These are phyloP conservation scores for Malurus cyaneus DNA, from an alignment of 2,113 vertebrate genomes.

Conservation along the genomic window DNA sequence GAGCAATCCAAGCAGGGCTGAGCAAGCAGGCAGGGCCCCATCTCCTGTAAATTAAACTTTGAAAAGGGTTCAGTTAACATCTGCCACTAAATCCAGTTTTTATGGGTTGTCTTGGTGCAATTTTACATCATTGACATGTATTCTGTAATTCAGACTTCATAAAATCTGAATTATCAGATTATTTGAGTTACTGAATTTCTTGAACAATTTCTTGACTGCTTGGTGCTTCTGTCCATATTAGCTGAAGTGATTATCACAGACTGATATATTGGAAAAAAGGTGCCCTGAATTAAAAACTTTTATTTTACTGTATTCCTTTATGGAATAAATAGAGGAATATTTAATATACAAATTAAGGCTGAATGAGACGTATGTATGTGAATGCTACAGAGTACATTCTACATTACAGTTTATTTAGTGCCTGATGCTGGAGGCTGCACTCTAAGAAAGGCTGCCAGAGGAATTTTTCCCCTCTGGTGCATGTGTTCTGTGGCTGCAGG, in stretches of 20 bases:
- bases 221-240: neutral
- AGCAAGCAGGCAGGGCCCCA: neutral
- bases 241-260: neutral
- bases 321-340: neutral
- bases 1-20: neutral
- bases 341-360: neutral
- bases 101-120: neutral
- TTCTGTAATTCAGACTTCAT: neutral
- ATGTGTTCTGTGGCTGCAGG: neutral
- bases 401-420: neutral
- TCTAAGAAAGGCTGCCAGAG: neutral
- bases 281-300: neutral
- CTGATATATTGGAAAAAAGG: neutral
- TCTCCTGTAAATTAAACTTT: neutral
- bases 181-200: neutral
- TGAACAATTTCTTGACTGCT: neutral
- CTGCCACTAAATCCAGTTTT: neutral
- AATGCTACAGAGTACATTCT: neutral
- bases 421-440: neutral
- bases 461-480: neutral
- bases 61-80: neutral
- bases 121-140: neutral
- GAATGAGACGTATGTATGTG: neutral
- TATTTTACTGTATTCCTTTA: neutral
- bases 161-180: neutral